phyloP scores from a whole-genome alignment of 1,140 invertebrate genomes.

The Eulimnadia texana region DNA sequence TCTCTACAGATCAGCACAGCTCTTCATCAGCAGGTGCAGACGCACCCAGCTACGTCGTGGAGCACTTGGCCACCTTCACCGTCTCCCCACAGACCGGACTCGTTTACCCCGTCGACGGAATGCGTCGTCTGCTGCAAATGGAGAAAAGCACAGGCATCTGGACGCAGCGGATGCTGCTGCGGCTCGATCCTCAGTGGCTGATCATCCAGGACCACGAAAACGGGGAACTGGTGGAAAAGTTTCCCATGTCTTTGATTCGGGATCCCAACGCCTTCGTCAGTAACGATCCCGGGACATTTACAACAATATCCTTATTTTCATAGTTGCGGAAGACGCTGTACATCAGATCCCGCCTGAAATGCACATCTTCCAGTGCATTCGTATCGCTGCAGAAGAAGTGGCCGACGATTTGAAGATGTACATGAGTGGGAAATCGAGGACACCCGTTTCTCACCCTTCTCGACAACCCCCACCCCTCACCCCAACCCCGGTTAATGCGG shows the following conservation, averaged over 20 bases:
- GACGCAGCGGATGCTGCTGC: conserved; percentile 94
- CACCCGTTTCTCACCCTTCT: neutral
- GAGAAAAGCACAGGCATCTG: conserved; percentile 97
- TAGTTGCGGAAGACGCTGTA: conserved; percentile 45
- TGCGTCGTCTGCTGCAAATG: conserved; percentile 81
- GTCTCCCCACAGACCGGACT: conserved; percentile 76
- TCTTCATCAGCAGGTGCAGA: conserved; percentile 29
- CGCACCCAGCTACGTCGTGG: conserved; percentile 70
- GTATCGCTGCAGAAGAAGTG: conserved; percentile 66
- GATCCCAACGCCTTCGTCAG: conserved; percentile 93
- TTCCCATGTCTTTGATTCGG: conserved; percentile 78
- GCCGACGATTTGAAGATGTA: conserved; percentile 72
- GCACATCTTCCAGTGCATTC: conserved; percentile 95
- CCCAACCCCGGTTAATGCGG: neutral
- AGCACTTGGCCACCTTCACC: conserved; percentile 95
- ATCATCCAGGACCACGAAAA: conserved; percentile 93
- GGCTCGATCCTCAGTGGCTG: conserved; percentile 71
- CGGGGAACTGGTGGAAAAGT: conserved; percentile 86
- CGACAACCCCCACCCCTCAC: neutral
- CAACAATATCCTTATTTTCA: conserved; percentile 96
- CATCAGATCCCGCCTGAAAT: conserved; percentile 65
- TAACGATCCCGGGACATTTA: conserved; percentile 92
- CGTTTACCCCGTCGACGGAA: conserved; percentile 79
- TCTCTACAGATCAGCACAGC: neutral
- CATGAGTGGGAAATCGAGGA: conserved; percentile 46